A percentile compares a stretch with the other conserved stretches of the same genome.
Evolutionary conservation across 2,113 vertebrate species (phyloP).

Genomic region (Diphyllodes magnificus): DNA sequence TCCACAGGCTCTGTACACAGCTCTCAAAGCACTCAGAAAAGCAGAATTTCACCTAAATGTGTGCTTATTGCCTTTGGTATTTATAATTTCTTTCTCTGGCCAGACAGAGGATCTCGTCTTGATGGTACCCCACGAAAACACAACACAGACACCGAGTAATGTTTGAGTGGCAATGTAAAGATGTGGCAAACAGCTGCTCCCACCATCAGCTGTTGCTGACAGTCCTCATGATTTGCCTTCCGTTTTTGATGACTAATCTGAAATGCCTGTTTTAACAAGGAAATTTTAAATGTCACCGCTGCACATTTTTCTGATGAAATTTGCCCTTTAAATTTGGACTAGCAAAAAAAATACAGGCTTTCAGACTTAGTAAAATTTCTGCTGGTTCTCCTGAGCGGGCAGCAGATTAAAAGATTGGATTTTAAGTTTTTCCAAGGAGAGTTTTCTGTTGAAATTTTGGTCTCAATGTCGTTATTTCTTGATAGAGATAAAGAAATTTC

Average conservation of each 20-base stretch:
- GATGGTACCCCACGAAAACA: not conserved
- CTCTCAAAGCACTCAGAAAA: not conserved
- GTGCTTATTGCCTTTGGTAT: not conserved
- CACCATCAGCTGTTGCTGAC: not conserved
- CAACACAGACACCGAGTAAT: fast-evolving
- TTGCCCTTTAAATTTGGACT: not conserved
- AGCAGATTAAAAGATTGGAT: not conserved
- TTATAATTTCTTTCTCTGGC: not conserved
- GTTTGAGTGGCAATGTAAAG: not conserved
- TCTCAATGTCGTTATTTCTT: not conserved
- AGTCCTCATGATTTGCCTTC: not conserved
- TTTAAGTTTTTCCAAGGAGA: not conserved
- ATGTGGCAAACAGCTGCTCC: not conserved
- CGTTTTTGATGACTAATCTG: not conserved
- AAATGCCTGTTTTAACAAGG: not conserved
- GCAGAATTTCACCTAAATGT: not conserved
- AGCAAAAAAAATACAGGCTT: not conserved
- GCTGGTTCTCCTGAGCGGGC: not conserved
- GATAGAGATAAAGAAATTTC: not conserved
- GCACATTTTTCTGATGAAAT: not conserved
- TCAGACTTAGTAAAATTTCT: not conserved
- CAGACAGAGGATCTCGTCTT: not conserved
- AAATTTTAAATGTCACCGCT: not conserved
- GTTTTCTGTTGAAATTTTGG: not conserved
- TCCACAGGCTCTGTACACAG: not conserved